phyloP scores from a whole-genome alignment of 2,888 invertebrate genomes.

The Monoplex corrugatus region DNA sequence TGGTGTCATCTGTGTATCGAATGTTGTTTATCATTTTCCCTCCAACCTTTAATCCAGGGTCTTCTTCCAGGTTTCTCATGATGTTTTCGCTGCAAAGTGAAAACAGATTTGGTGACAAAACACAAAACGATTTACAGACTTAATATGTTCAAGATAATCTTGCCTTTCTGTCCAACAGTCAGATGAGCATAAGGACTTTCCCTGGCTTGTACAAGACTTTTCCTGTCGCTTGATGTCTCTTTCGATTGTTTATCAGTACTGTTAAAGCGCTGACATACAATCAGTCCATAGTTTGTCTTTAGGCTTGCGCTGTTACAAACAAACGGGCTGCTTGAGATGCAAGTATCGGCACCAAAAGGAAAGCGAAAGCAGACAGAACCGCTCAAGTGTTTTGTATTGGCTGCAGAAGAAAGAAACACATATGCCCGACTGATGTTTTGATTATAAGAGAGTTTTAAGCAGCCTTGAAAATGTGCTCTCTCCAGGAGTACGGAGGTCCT shows the following conservation, averaged over 20 bases:
- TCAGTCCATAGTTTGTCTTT: background rate
- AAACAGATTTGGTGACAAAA: no score
- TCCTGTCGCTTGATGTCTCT: conserved; percentile 48
- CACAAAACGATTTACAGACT: no score
- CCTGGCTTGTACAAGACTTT: conserved; percentile 64
- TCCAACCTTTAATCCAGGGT: no score
- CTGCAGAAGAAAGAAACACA: background rate
- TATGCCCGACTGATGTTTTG: background rate
- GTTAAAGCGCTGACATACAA: background rate
- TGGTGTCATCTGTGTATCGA: no score
- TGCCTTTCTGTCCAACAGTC: conserved; percentile 67
- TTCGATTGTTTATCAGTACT: background rate
- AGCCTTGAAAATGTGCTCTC: background rate
- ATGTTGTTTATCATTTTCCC: no score
- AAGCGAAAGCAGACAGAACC: no score
- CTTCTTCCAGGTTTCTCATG: no score
- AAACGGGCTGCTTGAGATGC: no score
- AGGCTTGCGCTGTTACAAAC: background rate
- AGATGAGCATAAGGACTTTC: conserved; percentile 70
- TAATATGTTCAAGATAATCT: no score
- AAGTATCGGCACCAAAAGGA: background rate
- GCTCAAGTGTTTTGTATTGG: background rate
- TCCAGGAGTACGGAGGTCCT: background rate
- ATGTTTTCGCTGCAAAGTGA: no score
- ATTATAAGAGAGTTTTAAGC: background rate